Percentiles rank a stretch among this genome's conserved stretches.
Conservation (phyloP, 2,888 invertebrate genomes). For the Macaria liturata region DNA sequence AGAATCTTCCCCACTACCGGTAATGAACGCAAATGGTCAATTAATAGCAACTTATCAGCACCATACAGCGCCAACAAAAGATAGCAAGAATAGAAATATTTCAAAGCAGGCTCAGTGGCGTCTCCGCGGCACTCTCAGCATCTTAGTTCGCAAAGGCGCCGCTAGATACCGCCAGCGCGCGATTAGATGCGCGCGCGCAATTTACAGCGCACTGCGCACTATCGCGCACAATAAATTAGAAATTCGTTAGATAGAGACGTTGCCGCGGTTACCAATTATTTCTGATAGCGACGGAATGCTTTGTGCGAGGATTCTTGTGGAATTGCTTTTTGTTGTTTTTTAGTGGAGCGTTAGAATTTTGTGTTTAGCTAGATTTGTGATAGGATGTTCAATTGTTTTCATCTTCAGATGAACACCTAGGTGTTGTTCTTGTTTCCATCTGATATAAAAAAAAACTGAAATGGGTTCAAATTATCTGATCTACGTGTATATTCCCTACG, state of each 20-base stretch:
- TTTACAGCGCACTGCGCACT: conserved; percentile 69
- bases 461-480: too few species aligned
- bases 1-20: conserved; percentile 26
- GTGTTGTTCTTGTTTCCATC: too few species aligned
- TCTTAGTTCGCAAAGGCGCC: conserved; percentile 75
- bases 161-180: conserved; percentile 69
- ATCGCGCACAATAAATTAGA: conserved; percentile 80
- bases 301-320: conserved; percentile 25
- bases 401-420: too few species aligned
- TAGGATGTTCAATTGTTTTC: too few species aligned
- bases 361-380: too few species aligned
- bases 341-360: too few species aligned
- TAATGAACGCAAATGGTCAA: conserved; percentile 37
- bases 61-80: conserved; percentile 31
- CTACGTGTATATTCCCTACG: too few species aligned
- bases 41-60: conserved; percentile 33
- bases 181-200: conserved; percentile 76
- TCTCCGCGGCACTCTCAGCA: conserved; percentile 63
- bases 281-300: conserved; percentile 36
- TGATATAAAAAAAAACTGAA: too few species aligned
- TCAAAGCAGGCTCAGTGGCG: conserved; percentile 35
- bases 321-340: conserved; percentile 5
- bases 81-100: conserved; percentile 66
- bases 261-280: conserved; percentile 73
- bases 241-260: conserved; percentile 82